Evolutionary conservation across 1,140 invertebrate genomes (phyloP), one percentile per base, ranked within the genome.

Genomic region (Trachelipus rathkii): DNA sequence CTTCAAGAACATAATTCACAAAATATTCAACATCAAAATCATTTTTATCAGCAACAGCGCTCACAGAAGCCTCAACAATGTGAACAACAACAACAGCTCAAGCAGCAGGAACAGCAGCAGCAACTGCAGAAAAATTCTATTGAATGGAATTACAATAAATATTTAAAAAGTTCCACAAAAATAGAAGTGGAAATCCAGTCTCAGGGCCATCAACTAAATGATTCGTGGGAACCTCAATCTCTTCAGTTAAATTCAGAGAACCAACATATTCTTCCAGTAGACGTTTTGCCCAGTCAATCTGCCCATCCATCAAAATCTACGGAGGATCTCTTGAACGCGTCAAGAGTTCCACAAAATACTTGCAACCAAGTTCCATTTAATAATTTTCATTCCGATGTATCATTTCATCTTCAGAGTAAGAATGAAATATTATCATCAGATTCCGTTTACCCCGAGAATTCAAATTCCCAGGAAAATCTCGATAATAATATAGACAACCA

Each of bases 301-400:
- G 50, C 50, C 2, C 11, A 13, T 60, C 50, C 50, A 43, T 77
- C 72, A 0, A 71, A 79, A 72, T 78, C 77, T 0, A 79, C 72
- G 10, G 78, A 79, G 33, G 78, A 79, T 72, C 68, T 79, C n/a
- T 71, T 77, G 45, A 69, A 79, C 24, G 78, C 74, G 21, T 76
- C 78, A 10, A 50, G 78, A 23, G 73, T 75, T 24, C 76, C 78
- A 10, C 74, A 72, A 13, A 67, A 73, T 60, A 60, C 8, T 60
- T 60, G 11, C 50, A 33, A 33, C 8, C 50, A 60, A 60, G 19
- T 8, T 8, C 8, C 19, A 19, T 60, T 60, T 60, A 19, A 19
- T 60, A 60, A 60, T 15, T 19, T 13, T 60, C 50, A 13, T 19
- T 60, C 11, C 50, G 50, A 60, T 4, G 50, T 2, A 19, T 60